These are phyloP conservation scores for Crotalus horridus DNA, from an alignment of 2,113 vertebrate species.

Conservation along the genomic window DNA sequence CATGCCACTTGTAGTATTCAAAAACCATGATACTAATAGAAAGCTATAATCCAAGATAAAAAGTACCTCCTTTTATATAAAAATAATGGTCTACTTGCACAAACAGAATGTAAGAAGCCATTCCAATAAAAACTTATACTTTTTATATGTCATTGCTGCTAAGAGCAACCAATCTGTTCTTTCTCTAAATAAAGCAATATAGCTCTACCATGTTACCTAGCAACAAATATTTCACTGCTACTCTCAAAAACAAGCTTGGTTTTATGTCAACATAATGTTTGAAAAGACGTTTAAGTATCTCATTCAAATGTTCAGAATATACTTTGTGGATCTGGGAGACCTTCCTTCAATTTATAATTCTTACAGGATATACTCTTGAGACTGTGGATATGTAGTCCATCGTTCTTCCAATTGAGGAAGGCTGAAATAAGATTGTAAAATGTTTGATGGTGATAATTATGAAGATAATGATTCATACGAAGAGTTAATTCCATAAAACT, in stretches of 20 bases:
- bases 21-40: slow-evolving; percentile 1
- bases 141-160: slow-evolving; percentile 64
- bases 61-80: slow-evolving; percentile 40
- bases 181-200: slow-evolving; percentile 71
- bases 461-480: fast-evolving
- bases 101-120: slow-evolving; percentile 19
- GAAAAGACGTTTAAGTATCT: slow-evolving; percentile 55
- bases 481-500: background rate
- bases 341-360: background rate
- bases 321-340: background rate
- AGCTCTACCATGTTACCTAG: slow-evolving; percentile 80
- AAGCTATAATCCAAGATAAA: slow-evolving; percentile 47
- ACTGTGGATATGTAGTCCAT: background rate
- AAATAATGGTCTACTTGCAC: slow-evolving; percentile 32
- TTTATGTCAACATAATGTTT: slow-evolving; percentile 58
- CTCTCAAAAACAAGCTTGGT: slow-evolving; percentile 41
- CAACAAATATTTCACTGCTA: slow-evolving; percentile 77
- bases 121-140: slow-evolving; percentile 60
- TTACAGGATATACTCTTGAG: background rate
- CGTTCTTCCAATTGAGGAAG: background rate
- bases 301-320: slow-evolving; percentile 41
- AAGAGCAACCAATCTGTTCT: slow-evolving; percentile 63
- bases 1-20: background rate
- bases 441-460: background rate
- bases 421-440: background rate